Evolutionary conservation across 2,888 invertebrate species (phyloP).

Genomic region (Andrena chrysosceles): DNA sequence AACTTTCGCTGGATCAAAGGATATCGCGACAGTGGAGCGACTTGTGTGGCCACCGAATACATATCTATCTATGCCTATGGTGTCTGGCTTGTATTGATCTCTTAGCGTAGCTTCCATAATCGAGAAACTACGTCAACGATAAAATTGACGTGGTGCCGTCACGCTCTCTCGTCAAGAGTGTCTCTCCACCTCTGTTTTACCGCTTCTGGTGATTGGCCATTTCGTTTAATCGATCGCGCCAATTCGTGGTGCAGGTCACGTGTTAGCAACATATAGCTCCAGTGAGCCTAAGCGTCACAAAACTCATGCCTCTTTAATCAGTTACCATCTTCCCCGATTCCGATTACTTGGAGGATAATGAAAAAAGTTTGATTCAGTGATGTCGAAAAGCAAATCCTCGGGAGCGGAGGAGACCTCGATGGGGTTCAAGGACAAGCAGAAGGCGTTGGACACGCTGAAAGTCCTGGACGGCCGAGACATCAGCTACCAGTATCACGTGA

Average conservation of each 20-base stretch:
- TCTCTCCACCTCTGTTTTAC: slow-evolving; percentile 15
- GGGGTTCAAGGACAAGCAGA: slow-evolving; percentile 90
- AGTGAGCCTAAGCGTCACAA: neutral
- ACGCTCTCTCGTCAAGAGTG: slow-evolving; percentile 27
- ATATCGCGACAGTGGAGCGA: too few species aligned
- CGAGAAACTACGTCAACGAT: slow-evolving; percentile 60
- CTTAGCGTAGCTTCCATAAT: slow-evolving; percentile 32
- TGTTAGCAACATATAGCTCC: neutral
- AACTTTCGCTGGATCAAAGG: too few species aligned
- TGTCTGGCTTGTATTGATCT: slow-evolving; percentile 53
- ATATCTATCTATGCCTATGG: neutral
- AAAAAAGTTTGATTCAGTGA: slow-evolving; percentile 49
- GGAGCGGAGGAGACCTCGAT: slow-evolving; percentile 87
- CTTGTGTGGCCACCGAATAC: neutral
- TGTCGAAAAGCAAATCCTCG: slow-evolving; percentile 79
- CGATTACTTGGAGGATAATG: neutral
- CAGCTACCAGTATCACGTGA: slow-evolving; percentile 89
- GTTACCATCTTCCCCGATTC: neutral
- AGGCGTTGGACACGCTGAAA: slow-evolving; percentile 89
- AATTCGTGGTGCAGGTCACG: slow-evolving; percentile 22
- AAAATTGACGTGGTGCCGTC: slow-evolving; percentile 56
- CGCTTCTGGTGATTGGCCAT: slow-evolving; percentile 29
- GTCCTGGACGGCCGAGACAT: slow-evolving; percentile 88
- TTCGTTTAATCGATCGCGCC: slow-evolving; percentile 42
- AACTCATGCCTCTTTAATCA: neutral